Percentiles rank a stretch among this genome's conserved stretches.
These are phyloP conservation scores for Brachynemurus nebulosus DNA, from an alignment of 2,888 invertebrate species.

Conservation along the genomic window DNA sequence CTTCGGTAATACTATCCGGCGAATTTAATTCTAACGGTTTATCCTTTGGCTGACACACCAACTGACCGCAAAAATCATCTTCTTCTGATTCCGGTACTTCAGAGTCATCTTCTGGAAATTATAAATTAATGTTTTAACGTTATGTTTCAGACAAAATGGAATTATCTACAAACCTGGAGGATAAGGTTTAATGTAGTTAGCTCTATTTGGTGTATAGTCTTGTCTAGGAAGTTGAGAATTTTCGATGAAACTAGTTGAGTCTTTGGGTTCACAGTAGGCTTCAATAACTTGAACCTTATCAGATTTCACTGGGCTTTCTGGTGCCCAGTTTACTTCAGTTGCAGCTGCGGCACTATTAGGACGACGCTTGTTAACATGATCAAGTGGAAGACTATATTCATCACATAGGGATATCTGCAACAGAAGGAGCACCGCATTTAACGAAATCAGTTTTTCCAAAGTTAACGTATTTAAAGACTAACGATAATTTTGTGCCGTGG, in stretches of 20 bases:
- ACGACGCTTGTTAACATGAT: constrained; percentile 59
- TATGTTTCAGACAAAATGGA: too few species aligned
- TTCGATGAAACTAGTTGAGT: constrained; percentile 32
- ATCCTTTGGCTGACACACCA: constrained; percentile 24
- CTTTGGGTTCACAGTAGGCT: constrained; percentile 59
- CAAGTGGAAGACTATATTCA: constrained; percentile 75
- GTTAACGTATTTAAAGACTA: too few species aligned
- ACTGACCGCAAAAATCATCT: constrained; percentile 29
- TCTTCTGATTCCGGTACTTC: constrained; percentile 30
- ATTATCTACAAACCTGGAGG: constrained; percentile 6
- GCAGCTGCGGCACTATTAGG: constrained; percentile 46
- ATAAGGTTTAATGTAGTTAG: constrained; percentile 7
- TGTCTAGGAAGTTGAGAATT: background rate
- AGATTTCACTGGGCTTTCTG: constrained; percentile 34
- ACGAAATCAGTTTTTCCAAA: too few species aligned
- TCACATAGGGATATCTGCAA: constrained; percentile 74
- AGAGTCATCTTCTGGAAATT: constrained; percentile 30
- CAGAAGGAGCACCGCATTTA: constrained; percentile 18
- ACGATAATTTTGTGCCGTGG: too few species aligned
- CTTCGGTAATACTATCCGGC: constrained; percentile 51
- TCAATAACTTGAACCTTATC: constrained; percentile 50
- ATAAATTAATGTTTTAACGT: background rate
- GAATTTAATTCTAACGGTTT: constrained; percentile 47
- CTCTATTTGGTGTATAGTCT: background rate
- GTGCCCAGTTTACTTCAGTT: constrained; percentile 44